Evolutionary conservation across 1,140 invertebrate genomes (phyloP).

Genomic region (Macrocentrus cingulum): DNA sequence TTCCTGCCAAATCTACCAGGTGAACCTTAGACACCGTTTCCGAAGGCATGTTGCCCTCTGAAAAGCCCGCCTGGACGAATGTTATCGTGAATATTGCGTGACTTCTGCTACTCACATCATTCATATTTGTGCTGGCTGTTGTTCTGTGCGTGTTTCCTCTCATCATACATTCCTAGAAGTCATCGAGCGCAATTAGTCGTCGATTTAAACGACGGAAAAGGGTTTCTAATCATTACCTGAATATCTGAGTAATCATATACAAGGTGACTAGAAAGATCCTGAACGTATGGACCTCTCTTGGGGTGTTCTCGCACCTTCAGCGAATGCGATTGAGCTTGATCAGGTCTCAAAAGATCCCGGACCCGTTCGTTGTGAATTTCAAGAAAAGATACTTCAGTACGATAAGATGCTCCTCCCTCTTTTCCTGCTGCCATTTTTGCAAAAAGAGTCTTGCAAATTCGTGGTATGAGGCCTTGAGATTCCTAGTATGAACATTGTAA

Average conservation of each 20-base stretch:
- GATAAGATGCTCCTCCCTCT: conserved; percentile 79
- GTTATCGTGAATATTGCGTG: conserved; percentile 96
- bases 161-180: conserved; percentile 70
- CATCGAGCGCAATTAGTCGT: conserved; percentile 12
- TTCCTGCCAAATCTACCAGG: conserved; percentile 84
- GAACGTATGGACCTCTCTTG: conserved; percentile 88
- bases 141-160: conserved; percentile 78
- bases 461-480: conserved; percentile 81
- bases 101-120: conserved; percentile 85
- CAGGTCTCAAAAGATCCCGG: conserved; percentile 77
- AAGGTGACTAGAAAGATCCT: conserved; percentile 83
- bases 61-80: conserved; percentile 81
- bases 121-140: conserved; percentile 83
- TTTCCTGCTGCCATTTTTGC: conserved; percentile 74
- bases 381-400: conserved; percentile 83
- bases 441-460: conserved; percentile 81
- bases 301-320: conserved; percentile 91
- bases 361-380: conserved; percentile 93
- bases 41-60: conserved; percentile 77
- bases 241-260: conserved; percentile 85
- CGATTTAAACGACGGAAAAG: not conserved
- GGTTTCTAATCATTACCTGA: conserved; percentile 60
- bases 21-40: conserved; percentile 89
- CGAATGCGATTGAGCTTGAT: conserved; percentile 68
- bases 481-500: conserved; percentile 58